Evolutionary conservation across 2,797 vertebrate species (phyloP).

Genomic region (Cyprinodon diabolis): DNA sequence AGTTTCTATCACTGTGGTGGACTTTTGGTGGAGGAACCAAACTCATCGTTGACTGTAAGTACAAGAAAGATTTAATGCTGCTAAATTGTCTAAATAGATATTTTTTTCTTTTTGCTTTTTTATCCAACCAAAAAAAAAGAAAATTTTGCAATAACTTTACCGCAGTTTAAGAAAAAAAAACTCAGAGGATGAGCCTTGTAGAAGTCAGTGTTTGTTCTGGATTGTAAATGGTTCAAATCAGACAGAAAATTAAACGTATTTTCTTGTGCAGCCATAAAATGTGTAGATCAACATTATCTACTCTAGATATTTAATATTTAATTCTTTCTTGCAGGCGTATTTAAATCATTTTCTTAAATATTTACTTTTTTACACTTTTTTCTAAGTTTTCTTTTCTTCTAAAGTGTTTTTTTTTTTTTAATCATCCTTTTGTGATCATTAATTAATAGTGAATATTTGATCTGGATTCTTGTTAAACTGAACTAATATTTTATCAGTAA

Average conservation of each 20-base stretch:
- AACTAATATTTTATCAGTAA: no score
- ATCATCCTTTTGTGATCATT: neutral
- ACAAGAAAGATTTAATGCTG: neutral
- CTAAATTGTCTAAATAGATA: accelerated
- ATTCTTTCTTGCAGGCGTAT: neutral
- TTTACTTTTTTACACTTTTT: no score
- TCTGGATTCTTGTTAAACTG: no score
- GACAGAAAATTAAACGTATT: no score
- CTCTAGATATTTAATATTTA: neutral
- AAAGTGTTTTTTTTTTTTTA: no score
- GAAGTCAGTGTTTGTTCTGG: neutral
- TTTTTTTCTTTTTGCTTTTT: neutral
- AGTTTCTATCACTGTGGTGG: no score
- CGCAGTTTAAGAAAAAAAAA: no score
- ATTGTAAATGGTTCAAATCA: neutral
- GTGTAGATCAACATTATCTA: no score
- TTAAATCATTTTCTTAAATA: no score
- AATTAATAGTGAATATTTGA: neutral
- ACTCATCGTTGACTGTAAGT: conserved; percentile 1
- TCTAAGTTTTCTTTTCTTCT: no score
- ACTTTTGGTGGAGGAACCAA: no score
- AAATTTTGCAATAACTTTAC: neutral
- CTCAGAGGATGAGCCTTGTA: neutral
- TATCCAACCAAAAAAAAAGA: neutral
- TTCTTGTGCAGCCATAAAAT: no score